These are phyloP conservation scores for Porphyrio hochstetteri DNA, from an alignment of 2,113 vertebrate species.

Conservation along the genomic window DNA sequence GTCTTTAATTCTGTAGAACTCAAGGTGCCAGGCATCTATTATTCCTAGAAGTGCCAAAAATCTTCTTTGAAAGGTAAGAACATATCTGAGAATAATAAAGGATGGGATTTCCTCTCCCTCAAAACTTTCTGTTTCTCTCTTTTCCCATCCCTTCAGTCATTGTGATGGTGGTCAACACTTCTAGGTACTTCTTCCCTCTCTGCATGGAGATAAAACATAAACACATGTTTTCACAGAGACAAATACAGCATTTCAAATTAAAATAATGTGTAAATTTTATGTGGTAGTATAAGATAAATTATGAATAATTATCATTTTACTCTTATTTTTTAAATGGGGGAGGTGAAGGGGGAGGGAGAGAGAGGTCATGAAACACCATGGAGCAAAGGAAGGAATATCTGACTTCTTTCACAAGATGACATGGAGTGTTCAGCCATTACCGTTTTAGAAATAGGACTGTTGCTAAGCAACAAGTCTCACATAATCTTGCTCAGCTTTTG, in stretches of 20 bases:
- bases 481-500: constrained; percentile 68
- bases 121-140: neutral
- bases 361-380: neutral
- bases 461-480: constrained; percentile 74
- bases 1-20: neutral
- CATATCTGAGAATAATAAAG: neutral
- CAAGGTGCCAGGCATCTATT: neutral
- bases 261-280: neutral
- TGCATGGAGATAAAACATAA: neutral
- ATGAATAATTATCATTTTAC: neutral
- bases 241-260: neutral
- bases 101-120: neutral
- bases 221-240: neutral
- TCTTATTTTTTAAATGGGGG: neutral
- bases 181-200: neutral
- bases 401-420: constrained; percentile 17
- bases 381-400: neutral
- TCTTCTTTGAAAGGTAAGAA: neutral
- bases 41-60: neutral
- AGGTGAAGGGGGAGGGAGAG: accelerated
- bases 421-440: constrained; percentile 21
- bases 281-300: neutral
- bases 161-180: neutral
- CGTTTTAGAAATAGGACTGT: constrained; percentile 54
- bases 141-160: neutral